Base-by-base conservation (phyloP, 2,113 vertebrate genomes). In the Gadus chalcogrammus region DNA sequence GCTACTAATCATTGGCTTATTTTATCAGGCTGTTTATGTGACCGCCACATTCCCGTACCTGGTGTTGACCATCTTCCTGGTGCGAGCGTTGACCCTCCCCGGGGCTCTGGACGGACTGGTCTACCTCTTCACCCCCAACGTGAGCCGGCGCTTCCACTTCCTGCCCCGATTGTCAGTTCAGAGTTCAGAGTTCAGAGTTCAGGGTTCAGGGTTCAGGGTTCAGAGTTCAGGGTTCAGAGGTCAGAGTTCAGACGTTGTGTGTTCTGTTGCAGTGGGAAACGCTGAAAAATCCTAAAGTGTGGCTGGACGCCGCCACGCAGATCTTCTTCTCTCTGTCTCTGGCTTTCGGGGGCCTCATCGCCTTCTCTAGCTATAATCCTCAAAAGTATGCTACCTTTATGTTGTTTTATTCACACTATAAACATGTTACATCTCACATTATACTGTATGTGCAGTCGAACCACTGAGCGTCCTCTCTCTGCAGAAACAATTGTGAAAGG, bases 271-370 rank as follows among this genome's bases (percentile, higher is more conserved):
- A 97, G 95, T 79, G 95, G 84, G 82, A 80, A 24, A 82, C 84
- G 18, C 83, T 97, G 68, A 90, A 82, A 81, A 91, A 90, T 24
- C 94, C 94, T 3, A 77, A 82, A 1, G 92, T 95, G 17, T 97
- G 95, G 95, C 85, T 97, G 67, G 95, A 95, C 6, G 94, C 95
- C 9, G 91, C 94, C 42, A 95, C 93, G 0, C 95, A 97, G 90
- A 93, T 95, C 24, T 94, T 95, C 84, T 95, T 94, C 85, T 95
- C 94, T 12, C 85, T 97, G 63, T 95, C 93, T 71, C 81, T 97
- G 93, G 94, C 89, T 68, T 93, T 94, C 15, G 94, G 95, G 38
- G 94, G 95, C 28, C 92, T 95, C 64, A 94, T 95, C 52, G 93
- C 95, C 3, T 95, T 94, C 0, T 92, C 95, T 7, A 97, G 95